These are phyloP conservation scores for Garrulus glandarius DNA, from an alignment of 2,797 vertebrate genomes.

Conservation along the genomic window DNA sequence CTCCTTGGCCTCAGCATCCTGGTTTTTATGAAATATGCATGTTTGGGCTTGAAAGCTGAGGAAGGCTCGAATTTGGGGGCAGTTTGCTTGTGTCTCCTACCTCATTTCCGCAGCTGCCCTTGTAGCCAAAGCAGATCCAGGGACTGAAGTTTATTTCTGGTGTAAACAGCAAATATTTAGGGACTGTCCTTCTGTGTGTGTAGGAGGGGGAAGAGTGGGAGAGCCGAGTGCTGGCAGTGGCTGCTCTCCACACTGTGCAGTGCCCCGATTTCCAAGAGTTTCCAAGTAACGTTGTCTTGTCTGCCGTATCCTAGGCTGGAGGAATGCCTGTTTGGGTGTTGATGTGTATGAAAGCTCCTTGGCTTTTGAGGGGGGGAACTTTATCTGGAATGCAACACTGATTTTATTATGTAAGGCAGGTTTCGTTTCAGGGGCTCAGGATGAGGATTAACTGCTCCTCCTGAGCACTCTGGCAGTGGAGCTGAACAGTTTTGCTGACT, in stretches of 20 bases:
- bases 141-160: conserved; percentile 43
- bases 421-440: not conserved
- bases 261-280: conserved; percentile 41
- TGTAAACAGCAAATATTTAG: conserved; percentile 33
- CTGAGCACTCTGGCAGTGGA: not conserved
- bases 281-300: not conserved
- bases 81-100: not conserved
- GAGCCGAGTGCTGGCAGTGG: not conserved
- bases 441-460: not conserved
- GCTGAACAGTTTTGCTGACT: not conserved
- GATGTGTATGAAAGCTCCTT: not conserved
- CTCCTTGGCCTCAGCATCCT: not conserved
- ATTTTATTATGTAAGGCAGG: conserved; percentile 11
- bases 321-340: not conserved
- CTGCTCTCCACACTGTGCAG: not conserved
- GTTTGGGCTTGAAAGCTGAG: not conserved
- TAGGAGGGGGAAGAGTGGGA: conserved; percentile 38
- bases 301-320: not conserved
- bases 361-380: not conserved
- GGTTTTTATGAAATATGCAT: not conserved
- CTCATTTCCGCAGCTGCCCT: not conserved
- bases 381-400: not conserved
- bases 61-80: not conserved
- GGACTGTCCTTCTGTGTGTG: conserved; percentile 3
- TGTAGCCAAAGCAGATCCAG: not conserved